Base-by-base conservation (phyloP, 1,140 invertebrate species). In the Tenebrio molitor region DNA sequence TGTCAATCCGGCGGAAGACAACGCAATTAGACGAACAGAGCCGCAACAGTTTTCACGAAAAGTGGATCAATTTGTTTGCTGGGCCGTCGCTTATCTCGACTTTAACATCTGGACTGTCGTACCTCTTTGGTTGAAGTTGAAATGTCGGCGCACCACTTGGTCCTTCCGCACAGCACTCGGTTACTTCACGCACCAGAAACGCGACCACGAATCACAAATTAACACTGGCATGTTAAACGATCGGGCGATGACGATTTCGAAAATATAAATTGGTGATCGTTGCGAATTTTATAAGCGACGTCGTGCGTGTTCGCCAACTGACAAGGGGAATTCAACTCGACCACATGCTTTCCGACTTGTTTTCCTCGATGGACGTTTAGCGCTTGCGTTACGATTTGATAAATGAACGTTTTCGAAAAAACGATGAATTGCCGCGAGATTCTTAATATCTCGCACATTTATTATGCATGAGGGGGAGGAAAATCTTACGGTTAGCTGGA, bases 241-340 rank as follows among this genome's bases (percentile, higher is more conserved):
- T n/a, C 21, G 21, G 12, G 23, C 7, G 10, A n/a, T n/a, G n/a
- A n/a, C n/a, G 25, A 29, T 29, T 29, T 12, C 50, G 23, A 58
- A 58, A 29, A 58, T 29, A 58, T 12, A 50, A n/a, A n/a, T n/a
- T n/a, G n/a, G n/a, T n/a, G n/a, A 17, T 50, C 12, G 19, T 50
- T 50, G 4, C 15, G 19, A 5, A 19, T 58, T 29, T 58, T 58
- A 58, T 58, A 29, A 3, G 50, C 25, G 29, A 58, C 50, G 21
- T 58, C 50, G 50, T 58, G 50, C 23, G 29, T 58, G 50, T 58
- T 58, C 50, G 50, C 50, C 21, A 58, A 58, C 50, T 58, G 50
- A 58, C 50, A 58, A 58, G 29, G 50, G 21, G 50, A 58, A 58
- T 58, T 58, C 29, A 58, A 58, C 50, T 58, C 50, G 50, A 58